Evolutionary conservation across 2,797 vertebrate species (phyloP), one percentile per base, ranked within the genome.

Genomic region (Euphonia xanthogaster): DNA sequence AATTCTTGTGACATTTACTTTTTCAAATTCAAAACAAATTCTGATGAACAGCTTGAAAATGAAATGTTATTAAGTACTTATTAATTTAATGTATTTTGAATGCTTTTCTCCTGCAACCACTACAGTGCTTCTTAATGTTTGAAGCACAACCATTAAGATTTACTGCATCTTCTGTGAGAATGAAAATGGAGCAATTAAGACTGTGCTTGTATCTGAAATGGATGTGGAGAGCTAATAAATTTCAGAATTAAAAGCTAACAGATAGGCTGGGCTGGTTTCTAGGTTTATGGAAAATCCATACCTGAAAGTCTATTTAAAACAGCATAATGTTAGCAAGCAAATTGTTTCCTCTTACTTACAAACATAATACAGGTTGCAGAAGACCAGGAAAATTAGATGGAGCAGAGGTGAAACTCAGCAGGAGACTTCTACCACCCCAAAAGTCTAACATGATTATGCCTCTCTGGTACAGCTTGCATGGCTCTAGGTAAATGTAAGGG

Each of bases 141-240:
- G 87, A 97, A 94, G 72, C 57, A 92, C 9, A 85, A 48, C 67
- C 86, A 85, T 97, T 97, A 97, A 97, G 97, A 98, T 98, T 98
- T 98, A 98, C 93, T 94, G 33, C 95, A 94, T 96, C 97, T 98
- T 94, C 96, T 75, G 62, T 86, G 83, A 97, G 94, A 97, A 97
- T 97, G 96, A 98, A 98, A 97, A 98, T 88, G 91, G 95, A 97
- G 97, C 97, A 98, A 98, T 98, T 98, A 98, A 97, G 95, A 96
- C 90, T 80, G 58, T 92, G 95, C 85, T 97, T 97, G 95, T 97
- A 97, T 97, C 94, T 96, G 78, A 97, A 97, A 94, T 87, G 75
- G 90, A 93, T 88, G 55, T 44, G 58, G 92, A 97, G 83, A 97
- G 77, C 96, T 96, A 97, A 97, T 98, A 98, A 97, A 98, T 98